Conservation (phyloP, 2,113 vertebrate genomes). For the Solea solea region DNA sequence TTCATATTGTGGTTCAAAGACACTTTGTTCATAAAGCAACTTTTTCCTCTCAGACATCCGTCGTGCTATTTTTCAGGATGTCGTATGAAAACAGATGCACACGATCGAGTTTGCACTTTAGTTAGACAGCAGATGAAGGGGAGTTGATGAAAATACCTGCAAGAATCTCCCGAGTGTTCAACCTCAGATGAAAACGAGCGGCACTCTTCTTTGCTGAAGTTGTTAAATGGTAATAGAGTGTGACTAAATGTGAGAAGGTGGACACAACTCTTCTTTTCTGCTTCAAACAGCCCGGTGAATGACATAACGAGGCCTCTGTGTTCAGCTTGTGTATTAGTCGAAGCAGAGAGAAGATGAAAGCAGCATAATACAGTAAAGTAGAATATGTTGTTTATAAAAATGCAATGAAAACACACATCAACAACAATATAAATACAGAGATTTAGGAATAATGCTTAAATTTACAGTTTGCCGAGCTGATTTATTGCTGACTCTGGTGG, state of each 20-base stretch:
- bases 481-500: neutral
- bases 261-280: neutral
- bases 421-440: neutral
- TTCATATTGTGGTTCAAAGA: slow-evolving; percentile 1
- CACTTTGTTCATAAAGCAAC: neutral
- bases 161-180: slow-evolving; percentile 1
- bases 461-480: neutral
- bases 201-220: neutral
- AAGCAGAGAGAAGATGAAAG: neutral
- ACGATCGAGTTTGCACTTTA: neutral
- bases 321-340: neutral
- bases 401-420: neutral
- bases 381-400: neutral
- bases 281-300: slow-evolving; percentile 1
- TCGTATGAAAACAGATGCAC: neutral
- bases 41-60: neutral
- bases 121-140: neutral
- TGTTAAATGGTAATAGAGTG: neutral
- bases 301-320: neutral
- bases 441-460: neutral
- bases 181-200: neutral
- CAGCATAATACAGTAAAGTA: neutral
- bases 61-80: neutral
- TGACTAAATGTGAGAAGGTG: neutral
- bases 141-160: neutral